Evolutionary conservation across 1,140 invertebrate species (phyloP), one percentile per base, ranked within the genome.

Genomic region (Drosophila kurseongensis): DNA sequence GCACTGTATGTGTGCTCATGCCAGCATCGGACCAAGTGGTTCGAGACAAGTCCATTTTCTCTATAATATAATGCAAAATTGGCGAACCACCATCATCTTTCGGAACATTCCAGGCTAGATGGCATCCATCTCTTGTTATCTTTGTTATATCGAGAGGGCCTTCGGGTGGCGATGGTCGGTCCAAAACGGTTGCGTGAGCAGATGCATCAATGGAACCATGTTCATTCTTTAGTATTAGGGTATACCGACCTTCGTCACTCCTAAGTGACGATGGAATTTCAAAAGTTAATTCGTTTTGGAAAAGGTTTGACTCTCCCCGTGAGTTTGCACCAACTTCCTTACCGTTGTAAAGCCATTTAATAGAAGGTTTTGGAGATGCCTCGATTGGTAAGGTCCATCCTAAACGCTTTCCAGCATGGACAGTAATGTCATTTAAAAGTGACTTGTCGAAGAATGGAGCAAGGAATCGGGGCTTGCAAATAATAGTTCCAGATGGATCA

Each of bases 21-120:
- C 97, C 97, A 80, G 97, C 97, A 92, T 98, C 97, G 14, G 97
- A 96, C 99, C 98, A 99, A 4, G 97, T 98, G 56, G 98, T 98
- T 71, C 98, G 94, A 1, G 97, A 96, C 1, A 98, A 94, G 88
- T 99, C 98, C 97, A 99, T 99, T 93, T 99, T 99, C 92, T 99
- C 98, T 61, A 99, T 95, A 35, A 99, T 94, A 88, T 99, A 99
- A 92, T 99, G 98, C n/a, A 98, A 93, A 85, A 99, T 98, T 12
- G 98, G 97, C 57, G 96, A 97, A 38, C 98, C 98, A 71, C 98
- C 98, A 92, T 98, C 97, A 88, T 98, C 97, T 47, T 95, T 93
- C 29, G 98, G 97, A 71, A 95, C 92, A 84, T 95, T 95, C 97
- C 97, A 98, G 36, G 95, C 93, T 29, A 99, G 92, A 44, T 96